Conservation (phyloP, 2,113 vertebrate species). For the Prinia subflava region DNA sequence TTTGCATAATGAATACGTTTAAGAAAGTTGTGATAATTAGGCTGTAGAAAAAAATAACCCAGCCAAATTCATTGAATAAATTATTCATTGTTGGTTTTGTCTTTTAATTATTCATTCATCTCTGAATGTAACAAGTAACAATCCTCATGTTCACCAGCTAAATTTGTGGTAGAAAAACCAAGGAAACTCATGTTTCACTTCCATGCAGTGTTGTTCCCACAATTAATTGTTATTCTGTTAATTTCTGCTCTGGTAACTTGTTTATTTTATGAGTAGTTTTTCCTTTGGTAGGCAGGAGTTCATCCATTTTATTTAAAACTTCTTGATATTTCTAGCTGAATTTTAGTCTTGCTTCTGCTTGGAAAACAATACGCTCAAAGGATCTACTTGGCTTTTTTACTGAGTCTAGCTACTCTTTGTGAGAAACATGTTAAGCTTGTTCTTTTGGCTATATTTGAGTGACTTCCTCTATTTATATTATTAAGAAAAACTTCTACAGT, state of each 20-base stretch:
- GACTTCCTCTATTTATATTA: background rate
- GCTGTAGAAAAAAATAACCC: background rate
- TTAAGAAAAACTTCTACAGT: background rate
- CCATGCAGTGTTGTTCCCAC: background rate
- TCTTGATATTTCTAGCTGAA: background rate
- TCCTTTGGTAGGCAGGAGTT: background rate
- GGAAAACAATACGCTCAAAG: background rate
- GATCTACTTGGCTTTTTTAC: background rate
- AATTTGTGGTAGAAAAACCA: background rate
- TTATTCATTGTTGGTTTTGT: background rate
- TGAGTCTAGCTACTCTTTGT: background rate
- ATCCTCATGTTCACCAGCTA: background rate
- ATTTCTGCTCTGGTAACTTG: background rate
- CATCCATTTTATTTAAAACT: background rate
- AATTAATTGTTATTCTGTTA: background rate
- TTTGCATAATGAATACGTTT: slow-evolving; percentile 38
- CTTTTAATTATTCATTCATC: slow-evolving; percentile 39
- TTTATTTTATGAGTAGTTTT: background rate
- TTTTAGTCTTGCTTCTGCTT: background rate
- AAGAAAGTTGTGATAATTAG: slow-evolving; percentile 31
- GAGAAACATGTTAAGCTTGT: background rate
- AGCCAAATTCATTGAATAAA: slow-evolving; percentile 40
- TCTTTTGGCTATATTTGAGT: background rate
- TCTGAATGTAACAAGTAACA: slow-evolving; percentile 18
- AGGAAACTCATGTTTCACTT: background rate